Evolutionary conservation across 2,797 vertebrate genomes (phyloP), one percentile per base, ranked within the genome.

Genomic region (Acanthurus leucopareius): DNA sequence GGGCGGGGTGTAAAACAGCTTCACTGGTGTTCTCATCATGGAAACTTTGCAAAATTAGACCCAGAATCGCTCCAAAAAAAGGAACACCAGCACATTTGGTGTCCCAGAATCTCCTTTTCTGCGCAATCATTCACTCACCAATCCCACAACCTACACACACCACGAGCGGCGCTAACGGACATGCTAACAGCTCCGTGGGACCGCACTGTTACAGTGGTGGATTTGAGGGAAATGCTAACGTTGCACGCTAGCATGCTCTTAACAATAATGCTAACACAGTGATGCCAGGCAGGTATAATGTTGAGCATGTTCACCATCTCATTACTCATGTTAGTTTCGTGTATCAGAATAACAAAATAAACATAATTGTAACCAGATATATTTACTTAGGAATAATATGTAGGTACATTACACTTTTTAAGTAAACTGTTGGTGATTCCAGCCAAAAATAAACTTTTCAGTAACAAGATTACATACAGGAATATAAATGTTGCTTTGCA

Each of bases 71-170:
- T 79, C 8, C 20, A 28, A 73, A 80, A 28, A 73, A 80, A 83
- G 64, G 49, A 74, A 59, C 25, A 79, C 11, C 42, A 66, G 52
- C 61, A 52, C 58, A 74, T 78, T 35, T 67, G 60, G 38, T 82
- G 75, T 61, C 85, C 71, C 49, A 86, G 74, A 86, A 87, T 70
- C 54, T 56, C 58, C 69, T 25, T 25, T 7, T 67, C 47, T 59
- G 22, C 65, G 20, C n/a, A 20, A 40, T 5, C 47, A 10, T n/a
- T 14, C 10, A 45, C 54, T 63, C 10, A 47, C 32, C 6, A 11
- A 44, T 49, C 22, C 8, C 32, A 17, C 60, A 20, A 63, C 2
- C 22, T n/a, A 53, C 28, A n/a, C 60, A 19, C 38, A 42, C n/a
- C 15, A 20, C 35, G 25, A 22, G 38, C 14, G 40, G 6, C 40